Percentiles rank a stretch among this genome's conserved stretches.
Conservation (phyloP, 2,888 invertebrate genomes). For the Oxystoma pomonae region DNA sequence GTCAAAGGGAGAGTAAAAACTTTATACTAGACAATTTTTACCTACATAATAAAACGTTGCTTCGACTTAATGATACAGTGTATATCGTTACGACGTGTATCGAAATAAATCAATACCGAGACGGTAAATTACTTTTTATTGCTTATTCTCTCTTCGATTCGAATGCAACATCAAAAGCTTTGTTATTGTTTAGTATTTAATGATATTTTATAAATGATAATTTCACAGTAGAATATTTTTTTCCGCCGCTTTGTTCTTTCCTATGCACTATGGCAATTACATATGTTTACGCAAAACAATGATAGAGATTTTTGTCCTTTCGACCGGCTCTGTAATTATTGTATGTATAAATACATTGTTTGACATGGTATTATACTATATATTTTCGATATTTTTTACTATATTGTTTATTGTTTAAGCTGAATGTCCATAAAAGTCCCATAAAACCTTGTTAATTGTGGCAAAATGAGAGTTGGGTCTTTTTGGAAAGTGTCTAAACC, state of each 20-base stretch:
- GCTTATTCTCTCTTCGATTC: constrained; percentile 22
- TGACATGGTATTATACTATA: no score
- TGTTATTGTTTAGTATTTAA: constrained; percentile 25
- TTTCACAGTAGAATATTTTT: constrained; percentile 18
- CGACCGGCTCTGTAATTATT: no score
- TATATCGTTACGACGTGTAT: constrained; percentile 12
- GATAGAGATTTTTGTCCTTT: no score
- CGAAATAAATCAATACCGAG: constrained; percentile 26
- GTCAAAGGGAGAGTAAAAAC: background rate
- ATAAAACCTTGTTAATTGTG: no score
- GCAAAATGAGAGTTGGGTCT: no score
- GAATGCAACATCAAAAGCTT: constrained; percentile 25
- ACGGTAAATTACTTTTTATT: constrained; percentile 26
- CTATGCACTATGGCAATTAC: constrained; percentile 8
- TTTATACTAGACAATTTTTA: background rate
- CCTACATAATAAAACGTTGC: background rate
- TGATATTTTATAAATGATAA: constrained; percentile 25
- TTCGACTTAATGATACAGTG: constrained; percentile 14
- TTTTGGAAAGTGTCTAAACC: no score
- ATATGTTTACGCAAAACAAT: no score
- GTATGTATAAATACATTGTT: no score
- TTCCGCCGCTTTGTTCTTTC: constrained; percentile 20
- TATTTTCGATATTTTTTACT: no score
- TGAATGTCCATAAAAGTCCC: no score
- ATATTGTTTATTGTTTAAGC: no score